A percentile compares a stretch with the other conserved stretches of the same genome.
These are phyloP conservation scores for Grammomys surdaster DNA, from an alignment of 2,113 vertebrate genomes.

Conservation along the genomic window DNA sequence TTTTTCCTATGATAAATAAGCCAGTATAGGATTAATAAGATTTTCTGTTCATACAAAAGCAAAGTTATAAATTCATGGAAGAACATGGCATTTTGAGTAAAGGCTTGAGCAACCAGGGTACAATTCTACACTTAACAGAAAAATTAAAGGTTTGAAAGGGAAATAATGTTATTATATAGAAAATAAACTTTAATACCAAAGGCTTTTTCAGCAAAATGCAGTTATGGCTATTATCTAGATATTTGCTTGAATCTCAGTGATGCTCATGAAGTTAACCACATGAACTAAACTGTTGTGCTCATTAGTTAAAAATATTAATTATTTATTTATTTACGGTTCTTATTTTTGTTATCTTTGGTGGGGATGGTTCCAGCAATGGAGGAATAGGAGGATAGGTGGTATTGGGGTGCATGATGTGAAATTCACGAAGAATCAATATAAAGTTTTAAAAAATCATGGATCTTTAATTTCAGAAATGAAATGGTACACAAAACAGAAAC, in stretches of 20 bases:
- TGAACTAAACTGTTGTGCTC: neutral
- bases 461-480: neutral
- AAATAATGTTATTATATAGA: constrained; percentile 15
- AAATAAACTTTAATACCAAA: constrained; percentile 2
- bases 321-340: neutral
- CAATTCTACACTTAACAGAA: neutral
- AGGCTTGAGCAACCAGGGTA: neutral
- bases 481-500: neutral
- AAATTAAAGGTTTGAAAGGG: neutral
- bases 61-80: constrained; percentile 55
- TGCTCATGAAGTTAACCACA: neutral
- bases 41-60: constrained; percentile 70
- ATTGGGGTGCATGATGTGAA: neutral
- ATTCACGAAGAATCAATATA: neutral
- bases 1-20: constrained; percentile 71
- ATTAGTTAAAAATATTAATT: neutral
- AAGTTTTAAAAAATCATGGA: neutral
- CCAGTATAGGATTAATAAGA: constrained; percentile 73
- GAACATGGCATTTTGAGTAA: constrained; percentile 36
- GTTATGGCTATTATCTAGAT: constrained; percentile 1
- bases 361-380: neutral
- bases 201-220: neutral
- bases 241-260: neutral
- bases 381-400: neutral
- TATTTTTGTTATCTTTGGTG: neutral